Conservation (phyloP, 2,888 invertebrate species). For the Rotaria sp. region DNA sequence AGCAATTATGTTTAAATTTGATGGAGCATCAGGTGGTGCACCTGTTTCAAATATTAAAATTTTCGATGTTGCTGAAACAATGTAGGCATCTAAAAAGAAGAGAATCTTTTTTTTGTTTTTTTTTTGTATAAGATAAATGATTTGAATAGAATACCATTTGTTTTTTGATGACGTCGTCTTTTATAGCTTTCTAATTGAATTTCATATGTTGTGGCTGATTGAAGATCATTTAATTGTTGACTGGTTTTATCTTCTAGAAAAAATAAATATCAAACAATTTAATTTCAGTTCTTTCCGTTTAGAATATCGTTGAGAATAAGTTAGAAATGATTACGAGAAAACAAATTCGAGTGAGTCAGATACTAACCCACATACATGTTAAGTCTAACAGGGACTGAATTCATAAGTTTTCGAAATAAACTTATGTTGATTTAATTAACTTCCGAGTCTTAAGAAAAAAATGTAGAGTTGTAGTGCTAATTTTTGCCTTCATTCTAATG, state of each 20-base stretch:
- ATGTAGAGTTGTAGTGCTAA: too few species aligned
- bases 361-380: too few species aligned
- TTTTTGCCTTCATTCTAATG: too few species aligned
- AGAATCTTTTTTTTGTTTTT: too few species aligned
- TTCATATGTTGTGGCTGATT: constrained; percentile 50
- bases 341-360: too few species aligned
- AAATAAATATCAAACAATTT: background rate
- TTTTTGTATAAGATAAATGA: background rate
- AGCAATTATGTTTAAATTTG: constrained; percentile 50
- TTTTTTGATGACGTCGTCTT: constrained; percentile 42
- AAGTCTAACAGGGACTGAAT: too few species aligned
- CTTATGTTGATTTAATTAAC: too few species aligned
- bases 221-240: constrained; percentile 46
- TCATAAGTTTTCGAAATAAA: too few species aligned
- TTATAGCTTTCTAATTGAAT: constrained; percentile 53
- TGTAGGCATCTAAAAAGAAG: constrained; percentile 44
- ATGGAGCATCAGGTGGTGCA: constrained; percentile 51
- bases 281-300: too few species aligned
- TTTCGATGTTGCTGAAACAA: constrained; percentile 51
- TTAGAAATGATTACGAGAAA: too few species aligned
- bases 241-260: background rate
- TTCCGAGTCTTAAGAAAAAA: too few species aligned
- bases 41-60: constrained; percentile 50
- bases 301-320: too few species aligned
- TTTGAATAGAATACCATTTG: background rate